A percentile compares a stretch with the other conserved stretches of the same genome.
These are phyloP conservation scores for Serranochromis macrocephalus DNA, from an alignment of 2,113 vertebrate species.

Conservation along the genomic window DNA sequence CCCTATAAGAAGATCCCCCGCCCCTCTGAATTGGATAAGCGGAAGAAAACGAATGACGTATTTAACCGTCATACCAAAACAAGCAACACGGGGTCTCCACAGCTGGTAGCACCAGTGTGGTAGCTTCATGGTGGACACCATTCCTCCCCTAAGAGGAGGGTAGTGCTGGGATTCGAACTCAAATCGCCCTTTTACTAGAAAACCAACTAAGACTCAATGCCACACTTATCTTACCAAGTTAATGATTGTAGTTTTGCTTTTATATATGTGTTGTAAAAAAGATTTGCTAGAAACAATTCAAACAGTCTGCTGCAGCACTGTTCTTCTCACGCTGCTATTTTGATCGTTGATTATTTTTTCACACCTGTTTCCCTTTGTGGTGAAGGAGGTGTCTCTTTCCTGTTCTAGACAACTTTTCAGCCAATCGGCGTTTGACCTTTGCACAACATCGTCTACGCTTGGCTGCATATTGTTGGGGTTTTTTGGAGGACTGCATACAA, in stretches of 20 bases:
- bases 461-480: background rate
- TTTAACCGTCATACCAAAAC: background rate
- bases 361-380: background rate
- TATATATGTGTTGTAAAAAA: background rate
- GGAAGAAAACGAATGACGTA: background rate
- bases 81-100: fast-evolving
- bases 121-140: background rate
- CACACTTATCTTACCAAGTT: fast-evolving
- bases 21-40: background rate
- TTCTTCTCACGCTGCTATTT: background rate
- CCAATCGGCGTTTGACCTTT: background rate
- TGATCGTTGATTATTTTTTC: background rate
- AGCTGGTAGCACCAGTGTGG: background rate
- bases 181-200: background rate
- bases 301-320: background rate
- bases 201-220: background rate
- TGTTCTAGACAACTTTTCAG: background rate
- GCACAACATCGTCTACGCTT: background rate
- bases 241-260: background rate
- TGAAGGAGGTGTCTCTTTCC: background rate
- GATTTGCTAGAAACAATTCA: background rate
- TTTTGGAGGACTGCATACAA: background rate
- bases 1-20: background rate
- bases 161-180: background rate
- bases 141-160: background rate